Conservation (phyloP, 2,113 vertebrate genomes). For the Myiopsitta monachus region DNA sequence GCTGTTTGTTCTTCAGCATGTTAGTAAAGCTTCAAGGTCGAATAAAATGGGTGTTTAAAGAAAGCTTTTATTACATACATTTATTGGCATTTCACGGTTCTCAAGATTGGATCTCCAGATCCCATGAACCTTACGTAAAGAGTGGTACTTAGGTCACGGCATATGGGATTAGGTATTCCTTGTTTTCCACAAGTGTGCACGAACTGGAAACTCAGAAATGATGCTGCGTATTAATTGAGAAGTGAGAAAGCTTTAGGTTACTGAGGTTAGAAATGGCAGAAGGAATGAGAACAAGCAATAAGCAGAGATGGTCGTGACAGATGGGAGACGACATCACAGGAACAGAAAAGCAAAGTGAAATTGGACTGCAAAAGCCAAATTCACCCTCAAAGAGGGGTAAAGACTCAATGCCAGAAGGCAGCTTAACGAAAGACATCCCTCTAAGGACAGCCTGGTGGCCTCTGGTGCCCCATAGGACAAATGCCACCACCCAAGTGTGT, state of each 20-base stretch:
- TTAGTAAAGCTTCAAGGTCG: conserved; percentile 99
- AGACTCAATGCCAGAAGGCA: background rate
- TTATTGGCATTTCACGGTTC: conserved; percentile 78
- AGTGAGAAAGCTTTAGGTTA: conserved; percentile 59
- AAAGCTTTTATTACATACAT: conserved; percentile 78
- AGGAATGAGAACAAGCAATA: conserved; percentile 57
- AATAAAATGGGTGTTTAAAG: conserved; percentile 87
- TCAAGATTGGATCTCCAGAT: conserved; percentile 76
- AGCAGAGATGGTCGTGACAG: conserved; percentile 53
- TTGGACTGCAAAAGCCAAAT: background rate
- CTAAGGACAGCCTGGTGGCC: fast-evolving
- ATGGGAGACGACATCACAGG: conserved; percentile 44
- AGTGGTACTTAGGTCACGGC: conserved; percentile 62
- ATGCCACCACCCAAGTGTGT: background rate
- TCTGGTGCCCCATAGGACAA: background rate
- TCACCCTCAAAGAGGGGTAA: background rate
- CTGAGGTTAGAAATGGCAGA: conserved; percentile 48
- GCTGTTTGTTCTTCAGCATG: conserved; percentile 99
- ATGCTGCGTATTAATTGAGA: conserved; percentile 50
- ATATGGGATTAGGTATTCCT: conserved; percentile 62
- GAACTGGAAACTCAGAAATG: conserved; percentile 69
- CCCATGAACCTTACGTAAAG: conserved; percentile 72
- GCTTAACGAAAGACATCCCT: fast-evolving
- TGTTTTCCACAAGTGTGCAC: conserved; percentile 70
- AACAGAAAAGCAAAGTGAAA: background rate